Base-by-base conservation (phyloP, 1,140 invertebrate species). In the Pseudomyrmex gracilis region DNA sequence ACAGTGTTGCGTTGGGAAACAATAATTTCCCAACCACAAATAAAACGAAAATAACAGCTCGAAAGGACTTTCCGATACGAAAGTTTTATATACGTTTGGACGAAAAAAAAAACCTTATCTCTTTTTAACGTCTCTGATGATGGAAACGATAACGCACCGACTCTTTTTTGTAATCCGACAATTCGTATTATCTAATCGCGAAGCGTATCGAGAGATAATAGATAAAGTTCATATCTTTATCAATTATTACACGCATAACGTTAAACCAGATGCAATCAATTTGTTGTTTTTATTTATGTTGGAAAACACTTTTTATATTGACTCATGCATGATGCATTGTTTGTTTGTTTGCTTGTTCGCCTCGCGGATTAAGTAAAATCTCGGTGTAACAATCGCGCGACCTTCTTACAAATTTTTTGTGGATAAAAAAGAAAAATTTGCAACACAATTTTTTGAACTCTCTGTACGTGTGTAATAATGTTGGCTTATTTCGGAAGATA, bases 101-200 rank as follows among this genome's bases (percentile, higher is more conserved):
- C 34, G 0, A 5, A 34, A 34, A 34, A 5, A 24, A 34, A 34
- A 34, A 34, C 4, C 34, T 34, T 34, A 34, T 34, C 34, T 34
- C 34, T 34, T 34, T 34, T 34, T 34, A 34, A 34, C 34, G 34
- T 34, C 4, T 34, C 34, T 51, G 49, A 0, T 51, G 13, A 45
- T 68, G 20, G n/a, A 55, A 47, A 7, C 53, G 49, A 70, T 78
- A 58, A 45, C 13, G 13, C 24, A 24, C 43, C 10, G 34, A 45
- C 0, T 15, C 17, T 17, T 49, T 49, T 5, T 49, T 34, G 34
- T 7, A 0, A 9, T 63, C 45, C 2, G 34, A 34, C 2, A 15
- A 68, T 34, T 57, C 24, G 15, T 67, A 12, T 47, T 17, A 80
- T 80, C 43, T 70, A 57, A 78, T 70, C 64, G 34, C 34, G 22